These are phyloP conservation scores for Hartigia nigra DNA, from an alignment of 2,888 invertebrate genomes.

Conservation along the genomic window DNA sequence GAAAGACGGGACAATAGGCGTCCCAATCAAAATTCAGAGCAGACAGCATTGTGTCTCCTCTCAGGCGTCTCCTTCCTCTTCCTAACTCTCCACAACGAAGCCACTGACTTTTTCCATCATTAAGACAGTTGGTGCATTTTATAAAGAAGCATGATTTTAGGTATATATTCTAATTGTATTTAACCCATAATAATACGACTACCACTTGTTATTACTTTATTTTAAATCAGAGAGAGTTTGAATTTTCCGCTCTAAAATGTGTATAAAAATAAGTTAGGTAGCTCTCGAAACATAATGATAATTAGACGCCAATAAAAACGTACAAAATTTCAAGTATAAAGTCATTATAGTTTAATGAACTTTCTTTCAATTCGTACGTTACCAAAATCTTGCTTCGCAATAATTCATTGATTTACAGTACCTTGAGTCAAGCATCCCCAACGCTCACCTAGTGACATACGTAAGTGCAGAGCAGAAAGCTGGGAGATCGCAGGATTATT, in stretches of 20 bases:
- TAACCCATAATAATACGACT: neutral
- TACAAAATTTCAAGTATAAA: neutral
- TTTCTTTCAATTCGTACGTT: neutral
- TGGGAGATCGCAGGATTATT: conserved; percentile 55
- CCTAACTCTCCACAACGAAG: conserved; percentile 10
- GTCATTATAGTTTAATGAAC: neutral
- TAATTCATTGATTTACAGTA: neutral
- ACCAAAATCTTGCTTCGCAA: neutral
- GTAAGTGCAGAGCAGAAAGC: conserved; percentile 40
- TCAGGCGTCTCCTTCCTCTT: conserved; percentile 26
- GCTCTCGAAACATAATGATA: neutral
- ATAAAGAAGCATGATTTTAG: neutral
- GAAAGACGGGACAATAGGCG: conserved; percentile 34
- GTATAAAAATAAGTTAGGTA: too few species aligned
- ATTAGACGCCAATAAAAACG: neutral
- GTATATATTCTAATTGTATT: neutral
- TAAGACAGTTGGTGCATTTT: neutral
- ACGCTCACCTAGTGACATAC: conserved; percentile 43
- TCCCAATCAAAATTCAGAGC: conserved; percentile 40
- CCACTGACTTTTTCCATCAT: conserved; percentile 1
- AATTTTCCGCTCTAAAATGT: too few species aligned
- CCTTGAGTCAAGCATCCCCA: conserved; percentile 9
- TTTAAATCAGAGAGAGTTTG: neutral
- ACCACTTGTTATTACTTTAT: neutral
- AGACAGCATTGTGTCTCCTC: conserved; percentile 40